Conservation (phyloP, 2,113 vertebrate species). For the Cettia cetti region DNA sequence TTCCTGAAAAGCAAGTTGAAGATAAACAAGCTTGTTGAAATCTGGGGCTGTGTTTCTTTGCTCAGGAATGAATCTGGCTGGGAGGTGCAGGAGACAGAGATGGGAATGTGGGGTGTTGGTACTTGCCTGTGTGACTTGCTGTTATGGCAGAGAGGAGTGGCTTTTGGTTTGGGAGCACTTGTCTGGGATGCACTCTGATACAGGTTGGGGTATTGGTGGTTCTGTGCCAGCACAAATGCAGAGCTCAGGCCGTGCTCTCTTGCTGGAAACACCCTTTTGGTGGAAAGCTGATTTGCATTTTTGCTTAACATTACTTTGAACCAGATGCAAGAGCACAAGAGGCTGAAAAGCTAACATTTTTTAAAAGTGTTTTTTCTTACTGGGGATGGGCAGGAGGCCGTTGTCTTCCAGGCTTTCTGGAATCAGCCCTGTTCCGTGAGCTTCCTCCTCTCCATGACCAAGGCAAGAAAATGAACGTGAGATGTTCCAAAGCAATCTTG, state of each 20-base stretch:
- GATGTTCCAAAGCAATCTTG: neutral
- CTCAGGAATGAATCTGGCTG: neutral
- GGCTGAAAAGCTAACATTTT: neutral
- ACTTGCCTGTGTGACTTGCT: neutral
- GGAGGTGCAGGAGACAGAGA: neutral
- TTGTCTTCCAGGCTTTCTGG: rapidly evolving
- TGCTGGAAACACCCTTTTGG: neutral
- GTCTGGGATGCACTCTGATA: neutral
- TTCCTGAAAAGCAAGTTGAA: neutral
- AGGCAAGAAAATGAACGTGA: neutral
- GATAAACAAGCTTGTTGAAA: neutral
- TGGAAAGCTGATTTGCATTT: neutral
- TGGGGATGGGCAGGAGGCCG: neutral
- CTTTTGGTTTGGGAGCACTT: neutral
- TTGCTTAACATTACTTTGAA: neutral
- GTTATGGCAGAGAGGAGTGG: neutral
- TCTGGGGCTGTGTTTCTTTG: neutral
- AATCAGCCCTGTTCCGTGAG: neutral
- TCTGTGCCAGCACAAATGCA: neutral
- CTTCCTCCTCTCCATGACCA: neutral
- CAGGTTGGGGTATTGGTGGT: neutral
- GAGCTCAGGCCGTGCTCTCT: neutral
- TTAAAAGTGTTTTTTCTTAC: neutral
- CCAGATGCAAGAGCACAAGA: neutral
- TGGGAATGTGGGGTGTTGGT: neutral